Evolutionary conservation across 2,888 invertebrate species (phyloP).

Genomic region (Meteorus colon): DNA sequence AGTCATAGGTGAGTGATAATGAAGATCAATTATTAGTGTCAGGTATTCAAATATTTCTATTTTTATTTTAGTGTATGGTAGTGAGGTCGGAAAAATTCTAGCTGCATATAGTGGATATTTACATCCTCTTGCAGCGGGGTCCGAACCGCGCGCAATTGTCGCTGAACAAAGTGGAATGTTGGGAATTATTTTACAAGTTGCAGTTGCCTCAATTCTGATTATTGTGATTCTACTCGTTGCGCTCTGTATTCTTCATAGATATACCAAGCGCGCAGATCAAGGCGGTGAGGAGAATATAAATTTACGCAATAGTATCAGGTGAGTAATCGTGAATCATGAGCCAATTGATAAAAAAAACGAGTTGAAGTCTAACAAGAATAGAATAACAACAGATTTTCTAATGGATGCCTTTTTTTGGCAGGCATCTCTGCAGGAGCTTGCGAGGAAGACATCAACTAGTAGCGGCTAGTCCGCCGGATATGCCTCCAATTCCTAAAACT

Average conservation of each 20-base stretch:
- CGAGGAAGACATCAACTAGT: constrained; percentile 79
- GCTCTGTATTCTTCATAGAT: constrained; percentile 80
- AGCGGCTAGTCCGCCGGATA: constrained; percentile 83
- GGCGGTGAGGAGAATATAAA: constrained; percentile 82
- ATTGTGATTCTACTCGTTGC: constrained; percentile 78
- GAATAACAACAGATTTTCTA: constrained; percentile 50
- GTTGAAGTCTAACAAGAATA: background rate
- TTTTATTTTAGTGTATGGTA: constrained; percentile 74
- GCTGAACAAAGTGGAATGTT: constrained; percentile 73
- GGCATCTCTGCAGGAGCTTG: constrained; percentile 80
- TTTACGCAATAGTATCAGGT: constrained; percentile 80
- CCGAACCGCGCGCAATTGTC: constrained; percentile 72
- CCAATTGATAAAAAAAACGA: background rate
- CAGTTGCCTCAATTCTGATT: constrained; percentile 79
- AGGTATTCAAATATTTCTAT: constrained; percentile 1
- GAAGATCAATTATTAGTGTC: constrained; percentile 40
- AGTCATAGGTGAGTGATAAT: constrained; percentile 79
- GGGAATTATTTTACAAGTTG: constrained; percentile 81
- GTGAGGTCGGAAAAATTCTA: constrained; percentile 73
- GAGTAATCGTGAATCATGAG: constrained; percentile 57
- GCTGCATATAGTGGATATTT: constrained; percentile 86
- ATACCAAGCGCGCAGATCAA: constrained; percentile 79
- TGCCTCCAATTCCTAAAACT: constrained; percentile 84
- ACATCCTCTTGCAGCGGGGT: constrained; percentile 82
- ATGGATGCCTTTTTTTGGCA: constrained; percentile 64